Conservation (phyloP, 2,888 invertebrate species). For the Apodemia zela region DNA sequence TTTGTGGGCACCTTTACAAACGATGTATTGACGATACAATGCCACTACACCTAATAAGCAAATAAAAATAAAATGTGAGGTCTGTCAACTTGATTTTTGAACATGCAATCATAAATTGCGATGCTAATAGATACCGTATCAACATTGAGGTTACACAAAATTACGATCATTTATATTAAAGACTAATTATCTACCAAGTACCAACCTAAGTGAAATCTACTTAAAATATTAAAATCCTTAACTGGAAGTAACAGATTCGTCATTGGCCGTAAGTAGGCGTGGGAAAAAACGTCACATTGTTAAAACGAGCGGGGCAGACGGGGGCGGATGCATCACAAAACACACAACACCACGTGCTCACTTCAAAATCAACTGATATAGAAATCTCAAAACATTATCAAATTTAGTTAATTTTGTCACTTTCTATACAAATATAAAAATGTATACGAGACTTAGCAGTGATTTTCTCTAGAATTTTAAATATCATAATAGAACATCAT, state of each 20-base stretch:
- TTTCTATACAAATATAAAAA: background rate
- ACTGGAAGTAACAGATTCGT: conserved; percentile 47
- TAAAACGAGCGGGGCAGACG: conserved; percentile 18
- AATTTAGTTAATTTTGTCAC: background rate
- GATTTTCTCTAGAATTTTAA: conserved; percentile 49
- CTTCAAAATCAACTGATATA: conserved; percentile 26
- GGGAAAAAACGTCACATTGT: conserved; percentile 57
- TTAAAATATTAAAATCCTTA: conserved; percentile 9
- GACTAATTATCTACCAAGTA: background rate
- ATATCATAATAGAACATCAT: conserved; percentile 71
- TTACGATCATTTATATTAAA: background rate
- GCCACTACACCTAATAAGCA: conserved; percentile 47
- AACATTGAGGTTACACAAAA: background rate
- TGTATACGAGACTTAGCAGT: background rate
- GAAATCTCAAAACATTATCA: conserved; percentile 17
- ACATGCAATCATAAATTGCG: background rate
- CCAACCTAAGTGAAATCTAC: background rate
- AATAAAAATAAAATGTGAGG: conserved; percentile 29
- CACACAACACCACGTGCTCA: conserved; percentile 46
- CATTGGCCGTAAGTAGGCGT: conserved; percentile 52
- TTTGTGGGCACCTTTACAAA: conserved; percentile 75
- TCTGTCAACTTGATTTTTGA: background rate
- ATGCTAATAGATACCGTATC: background rate
- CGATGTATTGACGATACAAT: conserved; percentile 50
- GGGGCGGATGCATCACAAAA: conserved; percentile 23